phyloP scores from a whole-genome alignment of 2,797 vertebrate species.

The Salarias fasciatus region DNA sequence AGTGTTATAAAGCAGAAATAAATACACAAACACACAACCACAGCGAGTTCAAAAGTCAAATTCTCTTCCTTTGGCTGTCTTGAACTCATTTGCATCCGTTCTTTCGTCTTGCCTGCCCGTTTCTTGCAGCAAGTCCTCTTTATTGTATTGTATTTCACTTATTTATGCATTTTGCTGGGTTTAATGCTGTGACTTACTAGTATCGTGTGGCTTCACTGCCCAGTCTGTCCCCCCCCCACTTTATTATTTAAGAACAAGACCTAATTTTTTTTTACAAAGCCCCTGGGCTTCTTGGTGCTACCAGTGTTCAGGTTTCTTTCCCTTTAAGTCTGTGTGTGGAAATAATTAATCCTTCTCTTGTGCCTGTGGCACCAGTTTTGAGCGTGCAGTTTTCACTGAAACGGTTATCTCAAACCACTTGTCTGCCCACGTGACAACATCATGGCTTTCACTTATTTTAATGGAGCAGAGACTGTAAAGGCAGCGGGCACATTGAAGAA shows the following conservation, averaged over 20 bases:
- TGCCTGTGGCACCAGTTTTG: background rate
- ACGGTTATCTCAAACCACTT: background rate
- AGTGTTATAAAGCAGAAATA: constrained; percentile 36
- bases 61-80: constrained; percentile 17
- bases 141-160: constrained; percentile 15
- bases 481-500: too few relatives aligned
- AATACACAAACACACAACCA: constrained; percentile 20
- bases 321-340: constrained; percentile 4
- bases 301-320: constrained; percentile 13
- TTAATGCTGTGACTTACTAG: constrained; percentile 20
- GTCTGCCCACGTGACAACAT: constrained; percentile 11
- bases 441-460: too few relatives aligned
- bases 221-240: background rate
- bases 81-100: constrained; percentile 23
- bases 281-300: constrained; percentile 3
- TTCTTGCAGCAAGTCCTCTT: background rate
- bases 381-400: background rate
- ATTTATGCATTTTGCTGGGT: constrained; percentile 26
- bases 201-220: constrained; percentile 17
- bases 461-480: too few relatives aligned
- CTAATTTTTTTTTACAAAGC: constrained; percentile 1
- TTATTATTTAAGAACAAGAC: too few relatives aligned
- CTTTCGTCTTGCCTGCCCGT: background rate
- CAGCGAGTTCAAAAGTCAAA: constrained; percentile 3
- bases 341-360: constrained; percentile 15